These are phyloP conservation scores for Phaethon lepturus DNA, from an alignment of 2,113 vertebrate genomes.

Conservation along the genomic window DNA sequence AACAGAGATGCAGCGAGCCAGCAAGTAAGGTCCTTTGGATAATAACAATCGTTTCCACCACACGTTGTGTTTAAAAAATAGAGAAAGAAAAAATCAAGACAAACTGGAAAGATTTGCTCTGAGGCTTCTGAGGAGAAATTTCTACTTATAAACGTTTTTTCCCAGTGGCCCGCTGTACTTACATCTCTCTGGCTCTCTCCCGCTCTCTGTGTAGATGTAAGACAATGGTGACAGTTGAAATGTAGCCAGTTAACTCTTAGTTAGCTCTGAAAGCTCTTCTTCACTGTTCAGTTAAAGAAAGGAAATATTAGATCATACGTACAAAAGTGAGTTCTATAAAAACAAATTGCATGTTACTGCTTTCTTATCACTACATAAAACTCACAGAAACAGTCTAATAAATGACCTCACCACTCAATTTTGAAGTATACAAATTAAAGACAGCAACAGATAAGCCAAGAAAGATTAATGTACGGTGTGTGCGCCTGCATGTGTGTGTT, in stretches of 20 bases:
- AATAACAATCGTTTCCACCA: slow-evolving; percentile 52
- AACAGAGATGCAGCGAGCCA: slow-evolving; percentile 75
- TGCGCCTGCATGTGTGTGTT: not conserved
- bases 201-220: slow-evolving; percentile 8
- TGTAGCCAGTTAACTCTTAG: slow-evolving; percentile 44
- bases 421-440: slow-evolving; percentile 67
- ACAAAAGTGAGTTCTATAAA: slow-evolving; percentile 59
- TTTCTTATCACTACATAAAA: slow-evolving; percentile 63
- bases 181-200: slow-evolving; percentile 8
- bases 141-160: not conserved
- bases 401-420: slow-evolving; percentile 66
- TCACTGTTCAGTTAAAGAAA: slow-evolving; percentile 34
- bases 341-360: slow-evolving; percentile 56
- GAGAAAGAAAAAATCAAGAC: not conserved
- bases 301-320: slow-evolving; percentile 21
- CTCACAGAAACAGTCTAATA: slow-evolving; percentile 64
- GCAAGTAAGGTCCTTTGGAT: slow-evolving; percentile 71
- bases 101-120: slow-evolving; percentile 49
- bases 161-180: slow-evolving; percentile 18
- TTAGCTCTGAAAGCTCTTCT: slow-evolving; percentile 27
- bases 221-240: slow-evolving; percentile 56
- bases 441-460: slow-evolving; percentile 50
- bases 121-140: slow-evolving; percentile 47
- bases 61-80: slow-evolving; percentile 53
- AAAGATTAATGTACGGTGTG: slow-evolving; percentile 53